phyloP scores from a whole-genome alignment of 2,797 vertebrate genomes.

The Macroramphosus scolopax region DNA sequence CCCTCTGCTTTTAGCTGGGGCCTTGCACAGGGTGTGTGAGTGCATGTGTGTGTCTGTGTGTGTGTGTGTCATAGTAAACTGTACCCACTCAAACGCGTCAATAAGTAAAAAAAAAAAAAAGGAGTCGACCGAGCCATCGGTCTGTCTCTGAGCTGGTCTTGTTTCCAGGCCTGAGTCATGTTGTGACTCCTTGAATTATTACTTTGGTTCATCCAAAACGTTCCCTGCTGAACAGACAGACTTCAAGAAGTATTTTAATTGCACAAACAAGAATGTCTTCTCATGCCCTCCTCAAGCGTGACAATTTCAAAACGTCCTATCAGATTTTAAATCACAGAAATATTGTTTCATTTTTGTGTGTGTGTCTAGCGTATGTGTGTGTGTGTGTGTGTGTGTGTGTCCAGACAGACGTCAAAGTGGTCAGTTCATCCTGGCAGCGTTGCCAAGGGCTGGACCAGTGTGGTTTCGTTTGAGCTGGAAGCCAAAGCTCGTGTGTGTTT shows the following conservation, averaged over 20 bases:
- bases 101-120: conserved; percentile 17
- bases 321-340: conserved; percentile 6
- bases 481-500: conserved; percentile 46
- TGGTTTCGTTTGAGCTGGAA: conserved; percentile 68
- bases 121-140: conserved; percentile 1
- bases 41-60: conserved; percentile 17
- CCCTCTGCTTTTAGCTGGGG: conserved; percentile 73
- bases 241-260: background rate
- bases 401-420: conserved; percentile 71
- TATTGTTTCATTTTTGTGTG: conserved; percentile 22
- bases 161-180: conserved; percentile 30
- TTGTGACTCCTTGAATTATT: conserved; percentile 6
- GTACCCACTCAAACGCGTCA: conserved; percentile 50
- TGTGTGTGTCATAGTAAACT: conserved; percentile 20
- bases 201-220: conserved; percentile 15
- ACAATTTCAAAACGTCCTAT: conserved; percentile 10
- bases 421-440: conserved; percentile 63
- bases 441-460: conserved; percentile 74
- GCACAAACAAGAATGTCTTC: too few species aligned
- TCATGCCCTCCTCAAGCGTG: background rate
- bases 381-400: conserved; percentile 39
- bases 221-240: conserved; percentile 1
- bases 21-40: conserved; percentile 48
- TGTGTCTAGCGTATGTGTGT: conserved; percentile 46
- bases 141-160: too few species aligned